phyloP scores from a whole-genome alignment of 2,113 vertebrate species.

The Heteronetta atricapilla region DNA sequence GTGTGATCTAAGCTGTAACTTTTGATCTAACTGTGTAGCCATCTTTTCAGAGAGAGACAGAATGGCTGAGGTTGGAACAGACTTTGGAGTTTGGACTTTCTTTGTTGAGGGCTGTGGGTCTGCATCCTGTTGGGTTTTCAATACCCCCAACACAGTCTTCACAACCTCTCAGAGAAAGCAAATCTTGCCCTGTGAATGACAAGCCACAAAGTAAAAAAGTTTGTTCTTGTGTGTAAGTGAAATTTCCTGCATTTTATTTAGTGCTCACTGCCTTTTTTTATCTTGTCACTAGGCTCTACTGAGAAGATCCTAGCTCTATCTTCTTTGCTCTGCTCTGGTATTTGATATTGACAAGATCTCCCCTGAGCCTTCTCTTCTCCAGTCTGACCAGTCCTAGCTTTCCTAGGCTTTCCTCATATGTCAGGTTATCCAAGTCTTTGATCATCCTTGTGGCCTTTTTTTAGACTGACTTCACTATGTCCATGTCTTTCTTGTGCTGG shows the following conservation, averaged over 20 bases:
- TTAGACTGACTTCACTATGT: no score
- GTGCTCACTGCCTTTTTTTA: background rate
- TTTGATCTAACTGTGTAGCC: background rate
- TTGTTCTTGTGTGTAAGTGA: background rate
- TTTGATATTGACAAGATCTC: background rate
- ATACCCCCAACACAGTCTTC: background rate
- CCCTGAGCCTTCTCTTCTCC: no score
- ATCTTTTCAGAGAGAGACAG: background rate
- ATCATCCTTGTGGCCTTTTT: no score
- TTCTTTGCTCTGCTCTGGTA: background rate
- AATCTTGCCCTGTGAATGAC: background rate
- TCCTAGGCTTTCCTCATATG: no score
- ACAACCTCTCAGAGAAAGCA: background rate
- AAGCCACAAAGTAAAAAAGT: background rate
- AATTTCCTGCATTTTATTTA: background rate
- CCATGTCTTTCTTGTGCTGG: no score
- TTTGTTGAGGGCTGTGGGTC: background rate
- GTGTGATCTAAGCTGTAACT: background rate
- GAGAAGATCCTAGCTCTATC: background rate
- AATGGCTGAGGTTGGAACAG: background rate
- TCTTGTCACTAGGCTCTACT: background rate
- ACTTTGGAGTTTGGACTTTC: background rate
- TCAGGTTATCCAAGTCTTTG: no score
- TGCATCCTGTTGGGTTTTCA: background rate
- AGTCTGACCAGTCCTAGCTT: no score